Percentiles rank a stretch among this genome's conserved stretches.
Evolutionary conservation across 2,113 vertebrate genomes (phyloP).

Genomic region (Struthio camelus): DNA sequence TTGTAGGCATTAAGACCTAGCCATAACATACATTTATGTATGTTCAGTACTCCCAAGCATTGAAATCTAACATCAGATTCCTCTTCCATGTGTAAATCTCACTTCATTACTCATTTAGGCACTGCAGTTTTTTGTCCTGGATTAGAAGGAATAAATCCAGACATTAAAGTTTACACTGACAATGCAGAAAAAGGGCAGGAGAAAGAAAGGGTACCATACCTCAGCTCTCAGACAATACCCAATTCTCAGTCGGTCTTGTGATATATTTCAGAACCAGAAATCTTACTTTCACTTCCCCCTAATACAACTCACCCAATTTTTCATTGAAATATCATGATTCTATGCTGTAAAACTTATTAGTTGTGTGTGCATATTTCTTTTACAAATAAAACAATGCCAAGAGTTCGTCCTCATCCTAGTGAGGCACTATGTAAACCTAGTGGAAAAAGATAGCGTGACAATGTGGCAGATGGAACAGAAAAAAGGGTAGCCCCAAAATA

Average conservation of each 20-base stretch:
- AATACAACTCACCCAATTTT: constrained; percentile 32
- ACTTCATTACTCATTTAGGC: background rate
- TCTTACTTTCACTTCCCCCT: constrained; percentile 46
- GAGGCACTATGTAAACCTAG: background rate
- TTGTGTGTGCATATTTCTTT: constrained; percentile 32
- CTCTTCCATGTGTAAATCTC: background rate
- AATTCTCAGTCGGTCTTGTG: constrained; percentile 16
- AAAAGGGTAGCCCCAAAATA: background rate
- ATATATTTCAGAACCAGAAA: constrained; percentile 38
- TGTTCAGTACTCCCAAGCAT: background rate
- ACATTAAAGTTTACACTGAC: background rate
- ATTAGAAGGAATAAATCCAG: background rate
- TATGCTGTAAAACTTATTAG: constrained; percentile 52
- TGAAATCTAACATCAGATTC: background rate
- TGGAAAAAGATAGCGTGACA: constrained; percentile 32
- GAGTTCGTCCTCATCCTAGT: constrained; percentile 30
- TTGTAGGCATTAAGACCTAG: background rate
- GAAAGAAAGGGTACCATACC: background rate
- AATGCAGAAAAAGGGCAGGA: background rate
- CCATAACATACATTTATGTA: background rate
- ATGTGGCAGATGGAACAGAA: background rate
- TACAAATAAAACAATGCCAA: constrained; percentile 21
- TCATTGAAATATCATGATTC: constrained; percentile 56
- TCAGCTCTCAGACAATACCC: background rate
- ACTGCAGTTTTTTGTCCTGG: background rate